Evolutionary conservation across 2,888 invertebrate species (phyloP).

Genomic region (Timandra comae): DNA sequence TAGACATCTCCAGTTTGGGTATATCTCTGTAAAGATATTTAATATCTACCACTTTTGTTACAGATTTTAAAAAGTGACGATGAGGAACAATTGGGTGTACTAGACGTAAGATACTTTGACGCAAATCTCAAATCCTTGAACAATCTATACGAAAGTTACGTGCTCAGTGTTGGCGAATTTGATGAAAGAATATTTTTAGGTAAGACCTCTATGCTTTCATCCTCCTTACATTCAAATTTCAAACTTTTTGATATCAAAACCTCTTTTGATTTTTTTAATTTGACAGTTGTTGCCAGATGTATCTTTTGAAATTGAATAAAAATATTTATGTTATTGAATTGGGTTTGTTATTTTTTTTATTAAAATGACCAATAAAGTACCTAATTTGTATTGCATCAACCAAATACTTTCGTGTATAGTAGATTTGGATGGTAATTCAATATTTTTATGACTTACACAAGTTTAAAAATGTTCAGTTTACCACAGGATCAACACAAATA

Average conservation of each 20-base stretch:
- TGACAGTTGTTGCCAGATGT: too few relatives aligned
- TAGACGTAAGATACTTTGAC: conserved; percentile 89
- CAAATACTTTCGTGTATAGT: conserved; percentile 40
- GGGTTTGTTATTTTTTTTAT: background rate
- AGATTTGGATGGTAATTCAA: conserved; percentile 33
- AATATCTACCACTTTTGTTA: conserved; percentile 31
- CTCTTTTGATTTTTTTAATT: too few relatives aligned
- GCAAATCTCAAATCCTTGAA: conserved; percentile 89
- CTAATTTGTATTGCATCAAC: conserved; percentile 34
- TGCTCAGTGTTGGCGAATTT: conserved; percentile 94
- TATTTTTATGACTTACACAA: too few relatives aligned
- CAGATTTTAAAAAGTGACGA: conserved; percentile 85
- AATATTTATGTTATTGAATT: too few relatives aligned
- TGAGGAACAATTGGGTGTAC: conserved; percentile 80
- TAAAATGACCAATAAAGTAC: conserved; percentile 23
- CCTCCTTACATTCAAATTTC: too few relatives aligned
- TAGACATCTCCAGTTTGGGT: too few relatives aligned
- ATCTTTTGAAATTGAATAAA: too few relatives aligned
- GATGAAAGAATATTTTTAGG: conserved; percentile 97
- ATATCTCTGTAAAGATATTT: too few relatives aligned
- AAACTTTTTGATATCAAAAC: too few relatives aligned
- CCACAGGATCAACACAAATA: too few relatives aligned
- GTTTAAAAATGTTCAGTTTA: too few relatives aligned
- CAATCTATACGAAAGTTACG: conserved; percentile 92
- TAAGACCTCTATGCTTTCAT: conserved; percentile 43